phyloP scores from a whole-genome alignment of 2,888 invertebrate species.

The Octonoba sinensis region DNA sequence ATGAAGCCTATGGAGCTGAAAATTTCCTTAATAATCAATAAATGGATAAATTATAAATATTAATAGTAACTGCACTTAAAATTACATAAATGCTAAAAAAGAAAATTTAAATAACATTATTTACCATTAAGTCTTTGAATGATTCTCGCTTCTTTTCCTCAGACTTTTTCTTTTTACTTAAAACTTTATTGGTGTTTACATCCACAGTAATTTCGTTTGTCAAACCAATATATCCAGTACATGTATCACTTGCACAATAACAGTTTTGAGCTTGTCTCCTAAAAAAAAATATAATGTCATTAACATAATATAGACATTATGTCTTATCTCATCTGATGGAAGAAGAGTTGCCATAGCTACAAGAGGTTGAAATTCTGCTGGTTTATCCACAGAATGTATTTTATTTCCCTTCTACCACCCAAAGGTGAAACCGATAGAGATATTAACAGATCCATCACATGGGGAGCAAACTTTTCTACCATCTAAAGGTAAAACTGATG shows the following conservation, averaged over 20 bases:
- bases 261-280: conserved; percentile 97
- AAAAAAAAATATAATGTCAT: conserved; percentile 57
- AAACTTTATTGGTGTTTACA: conserved; percentile 73
- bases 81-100: too few species aligned
- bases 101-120: too few species aligned
- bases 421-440: background rate
- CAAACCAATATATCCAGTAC: conserved; percentile 93
- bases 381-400: background rate
- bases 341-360: background rate
- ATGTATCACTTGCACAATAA: conserved; percentile 88
- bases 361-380: background rate
- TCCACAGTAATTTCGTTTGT: conserved; percentile 65
- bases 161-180: conserved; percentile 56
- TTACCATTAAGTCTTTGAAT: conserved; percentile 78
- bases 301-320: background rate
- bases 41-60: too few species aligned
- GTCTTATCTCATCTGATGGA: background rate
- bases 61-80: too few species aligned
- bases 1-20: too few species aligned
- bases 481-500: too few species aligned
- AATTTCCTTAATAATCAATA: too few species aligned
- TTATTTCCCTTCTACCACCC: background rate
- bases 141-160: conserved; percentile 71
- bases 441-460: too few species aligned
- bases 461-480: too few species aligned